Evolutionary conservation across 2,888 invertebrate genomes (phyloP).

Genomic region (Macrosiphum euphorbiae): DNA sequence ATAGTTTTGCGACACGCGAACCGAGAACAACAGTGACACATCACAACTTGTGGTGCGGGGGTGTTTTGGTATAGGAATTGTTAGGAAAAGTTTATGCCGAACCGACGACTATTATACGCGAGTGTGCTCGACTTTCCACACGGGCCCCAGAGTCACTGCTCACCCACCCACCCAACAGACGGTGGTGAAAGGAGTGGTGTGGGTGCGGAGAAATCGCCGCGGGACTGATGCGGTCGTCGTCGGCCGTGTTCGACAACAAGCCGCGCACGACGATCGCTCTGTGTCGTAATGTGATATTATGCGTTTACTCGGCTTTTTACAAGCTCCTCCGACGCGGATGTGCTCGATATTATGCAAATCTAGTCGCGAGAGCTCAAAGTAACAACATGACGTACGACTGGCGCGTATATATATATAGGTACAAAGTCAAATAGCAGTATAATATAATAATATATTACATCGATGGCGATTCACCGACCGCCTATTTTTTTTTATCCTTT

Average conservation of each 20-base stretch:
- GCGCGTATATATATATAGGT: neutral
- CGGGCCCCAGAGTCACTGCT: neutral
- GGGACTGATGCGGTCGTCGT: too few relatives aligned
- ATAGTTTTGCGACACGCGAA: neutral
- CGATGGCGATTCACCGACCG: neutral
- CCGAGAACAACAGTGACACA: neutral
- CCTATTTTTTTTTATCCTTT: neutral
- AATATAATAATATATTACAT: neutral
- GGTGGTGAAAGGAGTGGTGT: neutral
- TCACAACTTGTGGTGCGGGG: neutral
- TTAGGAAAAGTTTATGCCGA: slow-evolving; percentile 12
- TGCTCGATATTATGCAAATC: neutral
- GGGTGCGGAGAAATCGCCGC: neutral
- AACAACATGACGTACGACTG: neutral
- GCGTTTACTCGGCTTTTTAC: neutral
- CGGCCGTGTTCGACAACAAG: neutral
- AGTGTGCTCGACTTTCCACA: neutral
- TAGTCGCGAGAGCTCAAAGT: neutral
- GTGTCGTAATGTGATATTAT: neutral
- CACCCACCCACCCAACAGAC: neutral
- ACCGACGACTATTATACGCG: neutral
- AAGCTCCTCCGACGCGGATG: neutral
- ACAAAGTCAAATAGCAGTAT: neutral
- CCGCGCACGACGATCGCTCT: neutral
- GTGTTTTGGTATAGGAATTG: neutral